Evolutionary conservation across 2,888 invertebrate genomes (phyloP).

Genomic region (Timema podura): DNA sequence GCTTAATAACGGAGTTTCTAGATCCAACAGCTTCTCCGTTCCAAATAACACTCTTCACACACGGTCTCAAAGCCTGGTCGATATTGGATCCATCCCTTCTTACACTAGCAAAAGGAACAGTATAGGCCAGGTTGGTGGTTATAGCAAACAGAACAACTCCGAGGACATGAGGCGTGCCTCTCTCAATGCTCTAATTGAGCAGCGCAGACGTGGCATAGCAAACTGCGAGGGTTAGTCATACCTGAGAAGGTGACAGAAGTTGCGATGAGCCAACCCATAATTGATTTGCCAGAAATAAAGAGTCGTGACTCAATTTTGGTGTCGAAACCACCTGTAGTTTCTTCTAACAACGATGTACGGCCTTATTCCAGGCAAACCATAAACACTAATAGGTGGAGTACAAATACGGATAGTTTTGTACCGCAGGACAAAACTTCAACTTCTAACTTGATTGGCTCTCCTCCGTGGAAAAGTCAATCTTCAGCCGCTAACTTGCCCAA

Average conservation of each 20-base stretch:
- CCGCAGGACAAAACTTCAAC: conserved; percentile 34
- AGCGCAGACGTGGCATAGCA: conserved; percentile 78
- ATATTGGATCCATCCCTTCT: conserved; percentile 38
- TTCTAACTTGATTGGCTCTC: conserved; percentile 30
- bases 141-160: not conserved
- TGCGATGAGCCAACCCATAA: conserved; percentile 51
- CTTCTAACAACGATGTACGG: conserved; percentile 20
- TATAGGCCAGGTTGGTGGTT: conserved; percentile 4
- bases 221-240: conserved; percentile 82
- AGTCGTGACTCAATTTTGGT: conserved; percentile 54
- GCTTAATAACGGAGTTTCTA: too few species aligned
- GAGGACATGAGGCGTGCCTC: conserved; percentile 57
- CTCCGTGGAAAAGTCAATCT: conserved; percentile 43
- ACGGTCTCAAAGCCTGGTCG: conserved; percentile 51
- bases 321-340: conserved; percentile 32
- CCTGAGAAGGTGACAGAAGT: conserved; percentile 64
- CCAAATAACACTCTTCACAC: conserved; percentile 33
- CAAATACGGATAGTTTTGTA: conserved; percentile 29
- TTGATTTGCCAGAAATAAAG: conserved; percentile 74
- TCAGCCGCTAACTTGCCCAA: conserved; percentile 58
- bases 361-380: conserved; percentile 42
- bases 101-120: conserved; percentile 22
- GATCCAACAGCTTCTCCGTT: conserved; percentile 48
- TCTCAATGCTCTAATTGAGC: conserved; percentile 72
- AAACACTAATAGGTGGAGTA: conserved; percentile 31